A percentile compares a stretch with the other conserved stretches of the same genome.
phyloP scores from a whole-genome alignment of 2,888 invertebrate genomes.

The Steinernema hermaphroditum region DNA sequence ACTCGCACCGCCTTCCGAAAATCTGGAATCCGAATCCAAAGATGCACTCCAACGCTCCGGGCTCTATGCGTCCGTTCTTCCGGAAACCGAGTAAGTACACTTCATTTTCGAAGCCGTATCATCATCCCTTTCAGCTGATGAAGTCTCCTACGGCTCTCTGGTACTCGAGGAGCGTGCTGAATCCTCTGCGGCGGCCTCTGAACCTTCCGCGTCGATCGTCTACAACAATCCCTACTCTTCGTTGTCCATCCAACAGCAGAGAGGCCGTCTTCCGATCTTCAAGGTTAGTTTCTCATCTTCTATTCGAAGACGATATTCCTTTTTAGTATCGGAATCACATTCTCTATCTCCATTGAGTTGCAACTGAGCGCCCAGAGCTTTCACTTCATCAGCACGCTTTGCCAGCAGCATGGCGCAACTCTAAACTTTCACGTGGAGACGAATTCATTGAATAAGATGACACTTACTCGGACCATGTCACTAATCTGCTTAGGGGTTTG shows the following conservation, averaged over 20 bases:
- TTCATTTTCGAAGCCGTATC: not conserved
- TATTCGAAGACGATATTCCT: not conserved
- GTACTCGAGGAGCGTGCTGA: slow-evolving; percentile 19
- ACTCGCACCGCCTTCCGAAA: too few species aligned
- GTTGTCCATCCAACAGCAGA: slow-evolving; percentile 80
- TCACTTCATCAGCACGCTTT: not conserved
- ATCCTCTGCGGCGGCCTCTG: not conserved
- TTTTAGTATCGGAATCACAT: not conserved
- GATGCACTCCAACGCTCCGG: too few species aligned
- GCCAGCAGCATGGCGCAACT: not conserved
- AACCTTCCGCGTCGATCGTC: slow-evolving; percentile 39
- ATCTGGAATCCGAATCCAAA: too few species aligned
- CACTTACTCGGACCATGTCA: slow-evolving; percentile 39
- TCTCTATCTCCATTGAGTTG: not conserved
- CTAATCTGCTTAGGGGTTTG: slow-evolving; percentile 42
- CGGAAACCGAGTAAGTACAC: slow-evolving; percentile 1
- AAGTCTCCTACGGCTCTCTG: slow-evolving; percentile 13
- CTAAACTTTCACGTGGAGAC: not conserved
- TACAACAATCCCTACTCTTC: slow-evolving; percentile 79
- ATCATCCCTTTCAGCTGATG: not conserved
- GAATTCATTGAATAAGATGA: not conserved
- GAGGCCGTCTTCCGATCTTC: slow-evolving; percentile 83
- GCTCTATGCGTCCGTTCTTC: slow-evolving; percentile 1
- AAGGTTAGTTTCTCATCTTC: slow-evolving; percentile 68
- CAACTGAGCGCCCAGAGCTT: not conserved